Conservation (phyloP, 2,797 vertebrate species). For the Spea hammondii region DNA sequence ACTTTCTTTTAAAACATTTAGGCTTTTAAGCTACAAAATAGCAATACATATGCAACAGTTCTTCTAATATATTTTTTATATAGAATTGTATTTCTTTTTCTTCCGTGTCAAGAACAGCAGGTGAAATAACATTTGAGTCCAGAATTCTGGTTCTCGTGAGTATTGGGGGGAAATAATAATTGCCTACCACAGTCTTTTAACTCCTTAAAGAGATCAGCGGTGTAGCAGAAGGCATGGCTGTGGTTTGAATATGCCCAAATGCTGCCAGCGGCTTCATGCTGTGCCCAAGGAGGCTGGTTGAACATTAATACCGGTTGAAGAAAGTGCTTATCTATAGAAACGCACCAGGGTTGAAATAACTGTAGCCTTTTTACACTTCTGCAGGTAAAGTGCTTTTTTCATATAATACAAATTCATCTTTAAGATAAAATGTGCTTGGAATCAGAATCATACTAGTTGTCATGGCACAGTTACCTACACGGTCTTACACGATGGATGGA, state of each 20-base stretch:
- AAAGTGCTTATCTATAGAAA: constrained; percentile 35
- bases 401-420: too few species aligned
- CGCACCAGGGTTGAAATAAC: constrained; percentile 1
- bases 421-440: too few species aligned
- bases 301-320: constrained; percentile 28
- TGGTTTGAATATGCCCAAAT: constrained; percentile 39
- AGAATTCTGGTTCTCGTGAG: constrained; percentile 3
- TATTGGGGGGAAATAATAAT: constrained; percentile 42
- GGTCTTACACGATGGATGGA: too few species aligned
- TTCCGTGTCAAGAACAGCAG: constrained; percentile 31
- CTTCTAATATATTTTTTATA: constrained; percentile 11
- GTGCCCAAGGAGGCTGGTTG: constrained; percentile 23
- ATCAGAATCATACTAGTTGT: too few species aligned
- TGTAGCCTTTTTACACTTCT: background rate
- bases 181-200: constrained; percentile 35
- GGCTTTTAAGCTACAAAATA: background rate
- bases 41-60: constrained; percentile 20
- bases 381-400: too few species aligned
- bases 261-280: constrained; percentile 24
- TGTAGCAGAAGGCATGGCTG: background rate
- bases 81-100: background rate
- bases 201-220: constrained; percentile 42
- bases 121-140: constrained; percentile 6
- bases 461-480: too few species aligned
- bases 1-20: background rate